phyloP scores from a whole-genome alignment of 2,797 vertebrate species.

The Catostomus latipinnis region DNA sequence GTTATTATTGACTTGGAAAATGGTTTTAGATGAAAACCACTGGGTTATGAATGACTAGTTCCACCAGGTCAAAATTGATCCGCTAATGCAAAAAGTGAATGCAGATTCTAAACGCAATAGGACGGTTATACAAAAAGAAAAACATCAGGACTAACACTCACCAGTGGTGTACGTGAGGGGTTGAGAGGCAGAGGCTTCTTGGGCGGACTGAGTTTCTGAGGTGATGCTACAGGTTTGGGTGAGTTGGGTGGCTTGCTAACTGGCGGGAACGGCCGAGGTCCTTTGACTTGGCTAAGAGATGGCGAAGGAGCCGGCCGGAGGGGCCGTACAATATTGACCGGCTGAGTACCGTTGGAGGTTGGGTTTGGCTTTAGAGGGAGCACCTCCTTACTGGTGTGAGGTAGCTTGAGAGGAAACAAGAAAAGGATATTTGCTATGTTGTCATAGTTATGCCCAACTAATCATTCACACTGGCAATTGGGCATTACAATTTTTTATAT shows the following conservation, averaged over 20 bases:
- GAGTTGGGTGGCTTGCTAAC: slow-evolving; percentile 64
- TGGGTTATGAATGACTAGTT: too few species aligned
- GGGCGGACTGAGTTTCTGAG: slow-evolving; percentile 79
- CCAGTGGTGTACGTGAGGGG: slow-evolving; percentile 80
- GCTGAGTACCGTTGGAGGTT: slow-evolving; percentile 72
- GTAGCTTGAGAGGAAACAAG: slow-evolving; percentile 61
- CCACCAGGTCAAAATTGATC: too few species aligned
- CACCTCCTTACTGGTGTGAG: slow-evolving; percentile 73
- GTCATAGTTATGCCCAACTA: neutral
- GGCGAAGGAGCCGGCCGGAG: slow-evolving; percentile 72
- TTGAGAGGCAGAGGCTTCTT: slow-evolving; percentile 85
- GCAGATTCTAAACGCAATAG: too few species aligned
- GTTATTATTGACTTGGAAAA: too few species aligned
- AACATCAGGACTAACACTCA: slow-evolving; percentile 59
- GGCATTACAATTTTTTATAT: too few species aligned
- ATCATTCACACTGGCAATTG: neutral
- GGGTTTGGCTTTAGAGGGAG: slow-evolving; percentile 72
- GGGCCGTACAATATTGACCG: slow-evolving; percentile 83
- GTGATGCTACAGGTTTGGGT: neutral
- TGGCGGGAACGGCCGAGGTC: slow-evolving; percentile 77
- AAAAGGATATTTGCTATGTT: neutral
- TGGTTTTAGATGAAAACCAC: too few species aligned
- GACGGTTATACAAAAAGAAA: slow-evolving; percentile 9
- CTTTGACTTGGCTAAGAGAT: slow-evolving; percentile 66
- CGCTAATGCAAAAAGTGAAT: neutral